Evolutionary conservation across 2,797 vertebrate genomes (phyloP), one percentile per base, ranked within the genome.

Genomic region (Eidolon dupreanum): DNA sequence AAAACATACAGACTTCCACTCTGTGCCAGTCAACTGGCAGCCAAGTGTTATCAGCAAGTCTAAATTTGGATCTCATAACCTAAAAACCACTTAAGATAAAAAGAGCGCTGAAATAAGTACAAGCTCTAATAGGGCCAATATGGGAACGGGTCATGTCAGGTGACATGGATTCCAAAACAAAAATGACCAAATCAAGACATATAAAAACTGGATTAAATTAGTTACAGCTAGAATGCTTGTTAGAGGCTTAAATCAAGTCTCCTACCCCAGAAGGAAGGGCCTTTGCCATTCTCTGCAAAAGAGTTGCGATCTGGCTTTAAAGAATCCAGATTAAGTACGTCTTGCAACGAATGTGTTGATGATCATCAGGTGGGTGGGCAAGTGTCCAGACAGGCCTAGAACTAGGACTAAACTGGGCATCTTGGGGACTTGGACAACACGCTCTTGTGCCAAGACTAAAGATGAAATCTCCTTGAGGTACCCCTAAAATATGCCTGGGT

Each of bases 31-130:
- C 90, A 85, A 86, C 78, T 65, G 49, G 74, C 71, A 92, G 83
- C 83, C 53, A 95, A 95, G 78, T 95, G 94, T 95, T 96, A 97
- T 95, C 96, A 90, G 96, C 24, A 33, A 70, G 94, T 93, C 90
- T 97, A 97, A 97, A 94, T 97, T 97, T 94, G 93, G 94, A 95
- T 90, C 71, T 78, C 83, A 92, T 70, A 97, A 96, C 83, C 90
- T 97, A 85, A 96, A 97, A 98, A 85, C 59, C 71, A 94, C 90
- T 95, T 95, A 61, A 77, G 71, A 94, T 97, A 94, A 96, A 96
- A 96, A 63, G 59, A 88, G 78, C 53, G 38, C 79, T 71, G 31
- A 95, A 94, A 87, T 68, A 82, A n/a, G 6, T 24, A 7, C 77
- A 66, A 57, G 78, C n/a, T 77, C 82, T 20, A 77, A 88, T 38